Evolutionary conservation across 2,888 invertebrate genomes (phyloP), one percentile per base, ranked within the genome.

Genomic region (Zygogramma bicolorata): DNA sequence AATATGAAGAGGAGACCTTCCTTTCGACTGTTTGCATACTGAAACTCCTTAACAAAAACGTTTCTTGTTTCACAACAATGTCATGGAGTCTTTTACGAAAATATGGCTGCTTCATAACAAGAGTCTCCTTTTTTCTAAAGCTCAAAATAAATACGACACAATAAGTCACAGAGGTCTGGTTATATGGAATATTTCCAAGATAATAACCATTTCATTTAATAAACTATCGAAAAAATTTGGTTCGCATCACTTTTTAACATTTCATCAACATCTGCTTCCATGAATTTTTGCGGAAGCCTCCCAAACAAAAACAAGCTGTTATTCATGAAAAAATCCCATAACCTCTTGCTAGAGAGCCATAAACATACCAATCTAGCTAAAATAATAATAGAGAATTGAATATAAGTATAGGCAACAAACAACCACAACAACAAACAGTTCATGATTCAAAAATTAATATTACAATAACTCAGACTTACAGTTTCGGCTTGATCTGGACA

Each of bases 401-500:
- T 53, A 7, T 53, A 25, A 22, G 27, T 13, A n/a, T 25, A n/a
- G 20, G 46, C 63, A 71, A 67, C 62, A 58, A 71, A 71, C 67
- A 62, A 67, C 42, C 66, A 67, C 62, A 67, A 40, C 60, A 67
- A 62, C 25, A 67, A 67, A 66, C 67, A 67, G 71, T 71, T 49
- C 71, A 62, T 61, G 29, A 65, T 62, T 70, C 53, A 53, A 66
- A 40, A 59, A 59, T 67, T 67, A 67, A 67, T 59, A 53, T 34
- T 34, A 59, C 40, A 67, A 42, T 71, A 71, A 71, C 71, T 71
- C 62, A 61, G 59, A 90, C 89, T 90, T 89, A 91, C 90, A 85
- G 91, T 92, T 87, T 93, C 92, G 79, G 91, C 91, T 89, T 91
- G 91, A 85, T 92, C 91, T 81, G 95, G 94, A 88, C 93, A 93